phyloP scores from a whole-genome alignment of 2,797 vertebrate genomes.

The Octomys mimax region DNA sequence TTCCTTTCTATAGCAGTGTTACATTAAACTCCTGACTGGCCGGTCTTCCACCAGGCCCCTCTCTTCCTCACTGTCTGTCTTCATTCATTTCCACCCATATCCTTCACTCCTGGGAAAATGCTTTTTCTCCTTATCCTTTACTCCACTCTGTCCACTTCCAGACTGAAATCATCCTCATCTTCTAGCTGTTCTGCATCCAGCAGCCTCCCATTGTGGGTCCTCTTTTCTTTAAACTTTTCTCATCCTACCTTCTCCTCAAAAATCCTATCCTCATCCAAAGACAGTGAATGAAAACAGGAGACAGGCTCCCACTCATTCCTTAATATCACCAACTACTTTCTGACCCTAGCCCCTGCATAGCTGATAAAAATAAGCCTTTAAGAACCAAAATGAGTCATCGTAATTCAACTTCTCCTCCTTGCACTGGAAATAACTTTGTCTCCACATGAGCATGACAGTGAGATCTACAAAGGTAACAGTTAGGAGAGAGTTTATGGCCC shows the following conservation, averaged over 20 bases:
- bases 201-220: not conserved
- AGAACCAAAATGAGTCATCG: constrained; percentile 55
- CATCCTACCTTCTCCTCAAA: not conserved
- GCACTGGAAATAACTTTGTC: not conserved
- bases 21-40: constrained; percentile 11
- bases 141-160: not conserved
- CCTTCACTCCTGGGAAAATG: not conserved
- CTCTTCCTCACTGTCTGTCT: not conserved
- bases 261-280: constrained; percentile 7
- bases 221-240: not conserved
- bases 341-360: constrained; percentile 25
- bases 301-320: constrained; percentile 47
- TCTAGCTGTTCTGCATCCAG: not conserved
- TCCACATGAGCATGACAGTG: not conserved
- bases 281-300: constrained; percentile 59
- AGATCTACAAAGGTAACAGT: not conserved
- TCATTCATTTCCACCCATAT: not conserved
- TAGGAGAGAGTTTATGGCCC: not conserved
- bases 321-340: constrained; percentile 40
- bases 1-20: not conserved
- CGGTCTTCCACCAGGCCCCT: not conserved
- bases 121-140: constrained; percentile 16
- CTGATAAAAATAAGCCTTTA: constrained; percentile 69
- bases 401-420: not conserved
- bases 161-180: not conserved